Evolutionary conservation across 2,888 invertebrate species (phyloP).

Genomic region (Blera fallax): DNA sequence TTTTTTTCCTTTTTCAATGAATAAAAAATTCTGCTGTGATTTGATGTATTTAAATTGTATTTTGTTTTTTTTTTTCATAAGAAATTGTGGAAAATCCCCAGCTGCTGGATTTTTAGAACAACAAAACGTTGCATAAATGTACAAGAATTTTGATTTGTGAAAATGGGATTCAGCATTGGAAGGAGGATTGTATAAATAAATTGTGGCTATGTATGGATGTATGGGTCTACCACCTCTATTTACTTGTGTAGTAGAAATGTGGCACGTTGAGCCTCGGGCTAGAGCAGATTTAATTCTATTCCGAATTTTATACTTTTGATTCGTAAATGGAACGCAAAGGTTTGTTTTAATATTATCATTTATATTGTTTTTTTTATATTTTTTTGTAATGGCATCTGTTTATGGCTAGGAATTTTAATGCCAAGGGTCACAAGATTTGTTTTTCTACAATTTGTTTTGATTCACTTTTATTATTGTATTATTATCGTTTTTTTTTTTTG

Average conservation of each 20-base stretch:
- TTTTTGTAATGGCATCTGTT: conserved; percentile 26
- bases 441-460: conserved; percentile 33
- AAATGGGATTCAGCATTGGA: conserved; percentile 60
- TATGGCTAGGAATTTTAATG: conserved; percentile 3
- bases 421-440: conserved; percentile 20
- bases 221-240: conserved; percentile 29
- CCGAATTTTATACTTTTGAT: conserved; percentile 65
- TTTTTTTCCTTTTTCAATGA: conserved; percentile 4
- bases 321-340: conserved; percentile 55
- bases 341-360: conserved; percentile 65
- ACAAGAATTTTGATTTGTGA: conserved; percentile 67
- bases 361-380: conserved; percentile 44
- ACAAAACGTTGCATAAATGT: conserved; percentile 59
- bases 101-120: conserved; percentile 40
- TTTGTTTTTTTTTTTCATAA: conserved; percentile 33
- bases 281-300: conserved; percentile 67
- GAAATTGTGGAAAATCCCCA: conserved; percentile 63
- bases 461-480: conserved; percentile 35
- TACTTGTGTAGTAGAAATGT: conserved; percentile 51
- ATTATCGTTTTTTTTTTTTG: neutral
- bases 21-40: conserved; percentile 48
- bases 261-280: conserved; percentile 45
- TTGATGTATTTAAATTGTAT: conserved; percentile 69
- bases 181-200: conserved; percentile 72
- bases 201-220: conserved; percentile 11